Evolutionary conservation across 2,888 invertebrate species (phyloP).

Genomic region (Lordiphosa andalusiaca): DNA sequence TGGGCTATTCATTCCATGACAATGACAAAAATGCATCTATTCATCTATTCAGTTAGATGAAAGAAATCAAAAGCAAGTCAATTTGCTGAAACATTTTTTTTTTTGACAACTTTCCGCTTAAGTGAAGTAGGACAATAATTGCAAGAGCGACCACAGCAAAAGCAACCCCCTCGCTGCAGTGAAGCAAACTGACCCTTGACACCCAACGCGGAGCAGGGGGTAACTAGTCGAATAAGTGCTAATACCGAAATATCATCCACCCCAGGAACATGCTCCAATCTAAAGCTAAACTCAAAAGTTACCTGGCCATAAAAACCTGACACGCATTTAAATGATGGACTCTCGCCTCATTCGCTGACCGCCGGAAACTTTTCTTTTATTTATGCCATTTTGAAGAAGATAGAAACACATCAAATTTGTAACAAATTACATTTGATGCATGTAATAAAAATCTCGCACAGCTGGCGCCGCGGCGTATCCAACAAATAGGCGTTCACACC

Average conservation of each 20-base stretch:
- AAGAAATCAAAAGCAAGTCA: constrained; percentile 29
- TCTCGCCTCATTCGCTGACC: constrained; percentile 25
- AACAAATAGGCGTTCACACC: constrained; percentile 60
- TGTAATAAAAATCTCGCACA: constrained; percentile 69
- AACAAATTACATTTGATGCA: constrained; percentile 76
- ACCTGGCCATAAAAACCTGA: constrained; percentile 59
- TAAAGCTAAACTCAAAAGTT: constrained; percentile 48
- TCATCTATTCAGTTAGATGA: constrained; percentile 8
- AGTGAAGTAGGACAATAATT: constrained; percentile 9
- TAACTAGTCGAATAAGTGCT: too few species aligned
- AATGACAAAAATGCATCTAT: neutral
- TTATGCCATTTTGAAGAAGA: constrained; percentile 64
- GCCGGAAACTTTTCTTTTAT: constrained; percentile 51
- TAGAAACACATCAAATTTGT: constrained; percentile 77
- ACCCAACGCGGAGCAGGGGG: constrained; percentile 34
- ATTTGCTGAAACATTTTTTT: constrained; percentile 10
- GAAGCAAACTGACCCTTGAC: constrained; percentile 58
- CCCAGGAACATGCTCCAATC: constrained; percentile 8
- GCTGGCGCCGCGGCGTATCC: constrained; percentile 43
- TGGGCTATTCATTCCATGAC: too few species aligned
- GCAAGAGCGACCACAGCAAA: constrained; percentile 11
- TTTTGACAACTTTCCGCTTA: constrained; percentile 20
- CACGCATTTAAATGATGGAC: constrained; percentile 64
- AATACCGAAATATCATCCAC: neutral
- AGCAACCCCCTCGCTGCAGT: constrained; percentile 33